These are phyloP conservation scores for Pelmatolapia mariae DNA, from an alignment of 2,113 vertebrate genomes.

Conservation along the genomic window DNA sequence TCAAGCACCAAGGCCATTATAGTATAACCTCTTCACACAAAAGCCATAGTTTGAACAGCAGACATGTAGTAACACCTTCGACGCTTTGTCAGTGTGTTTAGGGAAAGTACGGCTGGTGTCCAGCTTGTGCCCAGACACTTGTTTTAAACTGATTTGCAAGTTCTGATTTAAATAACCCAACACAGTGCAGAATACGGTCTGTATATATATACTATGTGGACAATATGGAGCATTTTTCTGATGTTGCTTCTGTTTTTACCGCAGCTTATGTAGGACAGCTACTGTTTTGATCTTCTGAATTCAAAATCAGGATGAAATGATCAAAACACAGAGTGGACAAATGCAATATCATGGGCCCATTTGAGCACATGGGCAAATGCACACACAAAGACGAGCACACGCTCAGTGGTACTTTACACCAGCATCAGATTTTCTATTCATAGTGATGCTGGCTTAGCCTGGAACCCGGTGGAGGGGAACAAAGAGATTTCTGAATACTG, in stretches of 20 bases:
- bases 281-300: conserved; percentile 6
- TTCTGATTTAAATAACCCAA: not conserved
- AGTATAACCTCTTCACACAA: not conserved
- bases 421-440: conserved; percentile 46
- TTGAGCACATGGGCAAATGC: not conserved
- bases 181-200: not conserved
- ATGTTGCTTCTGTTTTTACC: not conserved
- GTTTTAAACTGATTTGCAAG: not conserved
- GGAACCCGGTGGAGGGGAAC: conserved; percentile 45
- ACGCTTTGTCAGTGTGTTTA: not conserved
- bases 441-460: conserved; percentile 24
- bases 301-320: not conserved
- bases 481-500: conserved; percentile 50
- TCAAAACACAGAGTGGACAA: not conserved
- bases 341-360: not conserved
- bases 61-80: not conserved
- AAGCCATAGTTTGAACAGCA: not conserved
- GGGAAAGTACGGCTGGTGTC: not conserved
- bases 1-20: not conserved
- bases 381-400: not conserved
- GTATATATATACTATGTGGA: not conserved
- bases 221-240: not conserved
- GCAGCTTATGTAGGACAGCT: not conserved
- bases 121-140: not conserved
- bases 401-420: conserved; percentile 14